A percentile compares a stretch with the other conserved stretches of the same genome.
Conservation (phyloP, 2,113 vertebrate species). For the Baryphthengus martii region DNA sequence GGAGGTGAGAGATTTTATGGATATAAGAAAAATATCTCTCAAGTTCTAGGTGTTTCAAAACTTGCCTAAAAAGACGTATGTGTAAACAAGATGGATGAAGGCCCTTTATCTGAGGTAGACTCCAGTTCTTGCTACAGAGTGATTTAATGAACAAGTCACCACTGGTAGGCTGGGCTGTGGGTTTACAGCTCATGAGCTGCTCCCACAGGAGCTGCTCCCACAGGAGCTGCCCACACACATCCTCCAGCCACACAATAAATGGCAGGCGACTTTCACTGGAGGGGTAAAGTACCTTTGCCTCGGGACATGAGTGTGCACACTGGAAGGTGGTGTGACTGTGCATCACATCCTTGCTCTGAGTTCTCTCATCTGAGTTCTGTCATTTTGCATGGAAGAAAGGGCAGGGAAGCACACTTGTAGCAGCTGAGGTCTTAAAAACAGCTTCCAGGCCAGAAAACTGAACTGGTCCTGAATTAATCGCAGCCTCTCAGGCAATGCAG, state of each 20-base stretch:
- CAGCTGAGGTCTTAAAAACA: constrained; percentile 19
- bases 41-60: constrained; percentile 13
- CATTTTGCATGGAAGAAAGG: neutral
- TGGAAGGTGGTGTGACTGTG: neutral
- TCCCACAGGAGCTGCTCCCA: neutral
- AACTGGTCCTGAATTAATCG: neutral
- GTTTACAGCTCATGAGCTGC: neutral
- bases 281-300: neutral
- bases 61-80: neutral
- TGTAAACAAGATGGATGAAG: neutral
- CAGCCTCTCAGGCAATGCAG: neutral
- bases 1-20: neutral
- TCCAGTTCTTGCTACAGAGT: accelerated
- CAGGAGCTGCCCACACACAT: accelerated
- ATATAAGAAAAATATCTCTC: neutral
- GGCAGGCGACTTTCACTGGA: neutral
- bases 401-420: neutral
- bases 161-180: accelerated
- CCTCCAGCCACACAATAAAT: neutral
- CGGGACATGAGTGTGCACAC: accelerated
- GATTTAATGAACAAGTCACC: neutral
- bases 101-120: neutral
- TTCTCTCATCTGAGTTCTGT: too few species aligned
- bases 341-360: neutral
- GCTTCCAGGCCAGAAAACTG: neutral